Evolutionary conservation across 2,797 vertebrate species (phyloP).

Genomic region (Cephalopachus bancanus): DNA sequence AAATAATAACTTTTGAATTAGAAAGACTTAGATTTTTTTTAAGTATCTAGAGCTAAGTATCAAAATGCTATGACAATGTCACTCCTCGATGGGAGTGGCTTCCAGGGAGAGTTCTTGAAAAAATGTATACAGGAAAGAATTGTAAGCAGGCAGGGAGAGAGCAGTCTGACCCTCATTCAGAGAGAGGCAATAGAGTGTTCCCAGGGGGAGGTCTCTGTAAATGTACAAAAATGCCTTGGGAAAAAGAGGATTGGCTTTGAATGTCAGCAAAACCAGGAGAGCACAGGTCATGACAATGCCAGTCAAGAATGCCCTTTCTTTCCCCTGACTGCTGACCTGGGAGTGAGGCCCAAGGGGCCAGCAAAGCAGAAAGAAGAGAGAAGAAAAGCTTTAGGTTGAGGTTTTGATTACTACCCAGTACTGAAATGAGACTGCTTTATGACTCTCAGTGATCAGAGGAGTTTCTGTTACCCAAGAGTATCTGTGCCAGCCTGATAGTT

Average conservation of each 20-base stretch:
- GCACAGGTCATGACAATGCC: neutral
- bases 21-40: no score
- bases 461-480: neutral
- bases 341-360: neutral
- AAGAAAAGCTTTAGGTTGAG: neutral
- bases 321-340: neutral
- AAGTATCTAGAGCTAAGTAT: neutral
- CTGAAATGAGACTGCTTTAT: neutral
- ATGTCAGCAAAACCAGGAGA: neutral
- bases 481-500: neutral
- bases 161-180: neutral
- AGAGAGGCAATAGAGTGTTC: neutral
- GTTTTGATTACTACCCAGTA: neutral
- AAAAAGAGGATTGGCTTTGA: neutral
- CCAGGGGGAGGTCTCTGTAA: neutral
- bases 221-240: rapidly evolving
- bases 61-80: neutral
- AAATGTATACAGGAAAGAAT: neutral
- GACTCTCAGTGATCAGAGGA: neutral
- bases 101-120: neutral
- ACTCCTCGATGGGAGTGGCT: neutral
- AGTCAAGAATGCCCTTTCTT: neutral
- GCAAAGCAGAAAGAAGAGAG: neutral
- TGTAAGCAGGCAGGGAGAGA: neutral
- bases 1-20: no score